Evolutionary conservation across 2,113 vertebrate genomes (phyloP).

Genomic region (Pygathrix nemaeus): DNA sequence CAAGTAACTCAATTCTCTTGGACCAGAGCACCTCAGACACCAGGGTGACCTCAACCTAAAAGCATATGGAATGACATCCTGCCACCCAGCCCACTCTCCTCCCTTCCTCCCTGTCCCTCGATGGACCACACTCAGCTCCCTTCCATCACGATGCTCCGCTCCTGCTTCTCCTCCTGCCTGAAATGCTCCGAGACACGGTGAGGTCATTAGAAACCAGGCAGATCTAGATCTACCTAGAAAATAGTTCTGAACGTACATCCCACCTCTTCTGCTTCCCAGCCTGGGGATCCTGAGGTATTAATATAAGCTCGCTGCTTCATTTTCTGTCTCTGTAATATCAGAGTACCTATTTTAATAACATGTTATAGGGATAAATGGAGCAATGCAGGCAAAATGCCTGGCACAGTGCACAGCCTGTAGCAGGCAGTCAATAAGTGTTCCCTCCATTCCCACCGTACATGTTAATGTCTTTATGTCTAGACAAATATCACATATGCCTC

Average conservation of each 20-base stretch:
- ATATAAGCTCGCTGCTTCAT: not conserved
- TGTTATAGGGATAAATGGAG: not conserved
- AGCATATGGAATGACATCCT: not conserved
- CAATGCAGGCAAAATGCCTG: not conserved
- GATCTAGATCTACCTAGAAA: not conserved
- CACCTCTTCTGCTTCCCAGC: not conserved
- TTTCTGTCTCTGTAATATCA: not conserved
- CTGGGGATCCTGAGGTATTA: not conserved
- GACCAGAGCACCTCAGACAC: not conserved
- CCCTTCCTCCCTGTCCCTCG: not conserved
- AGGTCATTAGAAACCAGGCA: not conserved
- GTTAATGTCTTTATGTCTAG: not conserved
- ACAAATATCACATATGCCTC: not conserved
- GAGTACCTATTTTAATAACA: not conserved
- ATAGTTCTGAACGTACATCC: not conserved
- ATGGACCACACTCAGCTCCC: not conserved
- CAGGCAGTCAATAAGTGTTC: not conserved
- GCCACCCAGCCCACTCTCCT: not conserved
- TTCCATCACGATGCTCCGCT: not conserved
- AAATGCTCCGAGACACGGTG: not conserved
- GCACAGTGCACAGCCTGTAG: not conserved
- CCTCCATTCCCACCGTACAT: not conserved
- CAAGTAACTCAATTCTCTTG: constrained; percentile 6
- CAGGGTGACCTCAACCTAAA: constrained; percentile 39
- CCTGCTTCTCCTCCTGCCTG: not conserved